Base-by-base conservation (phyloP, 2,888 invertebrate genomes). In the Orthosia gothica region DNA sequence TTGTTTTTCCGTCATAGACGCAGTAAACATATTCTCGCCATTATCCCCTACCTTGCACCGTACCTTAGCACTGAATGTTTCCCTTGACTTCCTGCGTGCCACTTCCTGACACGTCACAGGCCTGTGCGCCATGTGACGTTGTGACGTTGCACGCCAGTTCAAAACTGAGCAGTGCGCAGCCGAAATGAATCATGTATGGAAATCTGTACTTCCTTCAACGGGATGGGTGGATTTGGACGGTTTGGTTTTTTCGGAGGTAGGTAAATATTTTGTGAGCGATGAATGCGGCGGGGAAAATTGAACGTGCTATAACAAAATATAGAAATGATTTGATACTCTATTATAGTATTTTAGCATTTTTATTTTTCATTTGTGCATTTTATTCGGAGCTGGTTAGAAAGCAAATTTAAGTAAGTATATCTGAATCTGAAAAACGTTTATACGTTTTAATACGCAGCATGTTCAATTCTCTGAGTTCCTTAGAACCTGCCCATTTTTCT, bases 81-180 rank as follows among this genome's bases (percentile, higher is more conserved):
- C 94, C 93, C 91, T 91, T 91, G 90, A 91, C 94, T 95, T 95
- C 95, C 95, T 94, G 93, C 87, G 90, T 91, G 89, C 90, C 87
- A 89, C 92, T 95, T 95, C 95, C 95, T 94, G 94, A 93, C 92
- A 92, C 92, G 91, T 91, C 92, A 89, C 95, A 94, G 92, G 87
- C 91, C 90, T 92, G 90, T 91, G 91, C 92, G 91, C 90, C 90
- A 90, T 90, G 90, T 92, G 91, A 91, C 87, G 91, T 87, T 71
- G 82, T 81, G 84, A 82, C 88, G 85, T 88, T 88, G 85, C 84
- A 79, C 68, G 74, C 74, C 81, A 89, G 88, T 86, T 79, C 72
- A 77, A 68, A 82, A 86, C 87, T 75, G 76, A 83, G 74, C 79
- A 57, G 32, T 81, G 71, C 74, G 20, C 55, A 47, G 69, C 69